These are phyloP conservation scores for Solenodon paradoxus DNA, from an alignment of 2,113 vertebrate species.

Conservation along the genomic window DNA sequence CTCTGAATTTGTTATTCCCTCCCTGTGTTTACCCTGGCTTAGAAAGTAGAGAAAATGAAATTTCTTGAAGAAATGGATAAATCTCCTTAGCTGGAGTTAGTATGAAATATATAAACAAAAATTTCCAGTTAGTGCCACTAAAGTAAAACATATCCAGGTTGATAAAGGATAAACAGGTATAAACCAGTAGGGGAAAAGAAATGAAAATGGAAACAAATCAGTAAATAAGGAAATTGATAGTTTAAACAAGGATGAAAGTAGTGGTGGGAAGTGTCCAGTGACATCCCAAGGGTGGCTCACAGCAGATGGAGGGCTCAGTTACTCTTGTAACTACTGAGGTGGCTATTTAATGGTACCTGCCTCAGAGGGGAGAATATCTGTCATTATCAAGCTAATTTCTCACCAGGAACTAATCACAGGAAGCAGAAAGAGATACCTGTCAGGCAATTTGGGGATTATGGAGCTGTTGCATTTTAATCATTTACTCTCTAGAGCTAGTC, in stretches of 20 bases:
- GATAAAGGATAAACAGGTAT: background rate
- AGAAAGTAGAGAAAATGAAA: background rate
- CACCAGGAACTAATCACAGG: background rate
- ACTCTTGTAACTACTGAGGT: background rate
- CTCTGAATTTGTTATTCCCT: background rate
- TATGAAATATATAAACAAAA: background rate
- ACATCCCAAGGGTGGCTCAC: no score
- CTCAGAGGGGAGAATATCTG: background rate
- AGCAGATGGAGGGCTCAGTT: rapidly evolving
- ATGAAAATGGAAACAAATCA: background rate
- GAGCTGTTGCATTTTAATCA: background rate
- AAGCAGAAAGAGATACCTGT: background rate
- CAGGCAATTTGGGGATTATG: background rate
- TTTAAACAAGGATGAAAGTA: background rate
- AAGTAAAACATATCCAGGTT: background rate
- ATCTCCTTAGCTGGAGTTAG: background rate
- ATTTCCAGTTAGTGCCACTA: background rate
- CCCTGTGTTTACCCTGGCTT: background rate
- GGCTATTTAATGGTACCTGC: background rate
- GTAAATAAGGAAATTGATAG: background rate
- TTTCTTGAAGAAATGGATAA: background rate
- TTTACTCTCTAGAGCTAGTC: background rate
- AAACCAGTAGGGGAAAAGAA: background rate
- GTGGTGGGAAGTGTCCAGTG: background rate
- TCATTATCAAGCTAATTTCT: background rate